These are phyloP conservation scores for Hanleya hanleyi DNA, from an alignment of 2,888 invertebrate species.

Conservation along the genomic window DNA sequence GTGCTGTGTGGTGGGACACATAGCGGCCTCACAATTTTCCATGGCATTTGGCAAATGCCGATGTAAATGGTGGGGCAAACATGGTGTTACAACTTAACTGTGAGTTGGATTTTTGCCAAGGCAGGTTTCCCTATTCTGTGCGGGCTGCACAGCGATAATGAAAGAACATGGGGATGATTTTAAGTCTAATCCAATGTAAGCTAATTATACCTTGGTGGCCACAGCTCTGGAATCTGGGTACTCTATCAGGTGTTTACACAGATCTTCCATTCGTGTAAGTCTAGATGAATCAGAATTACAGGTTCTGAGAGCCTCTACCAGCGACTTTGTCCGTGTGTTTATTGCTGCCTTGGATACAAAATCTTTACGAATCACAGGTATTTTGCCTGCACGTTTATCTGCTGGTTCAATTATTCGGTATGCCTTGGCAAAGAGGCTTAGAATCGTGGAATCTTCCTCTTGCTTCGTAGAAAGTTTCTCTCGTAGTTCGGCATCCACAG, in stretches of 20 bases:
- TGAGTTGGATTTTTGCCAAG: no score
- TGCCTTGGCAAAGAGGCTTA: neutral
- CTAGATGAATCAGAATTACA: constrained; percentile 74
- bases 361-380: constrained; percentile 42
- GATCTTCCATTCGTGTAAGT: constrained; percentile 80
- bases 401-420: neutral
- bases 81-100: no score
- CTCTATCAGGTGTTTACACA: constrained; percentile 82
- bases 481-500: no score
- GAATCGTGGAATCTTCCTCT: neutral
- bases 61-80: no score
- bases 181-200: no score
- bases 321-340: constrained; percentile 50
- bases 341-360: constrained; percentile 48
- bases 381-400: constrained; percentile 27
- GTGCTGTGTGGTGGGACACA: no score
- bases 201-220: constrained; percentile 82
- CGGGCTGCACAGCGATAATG: no score
- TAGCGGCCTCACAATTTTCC: no score
- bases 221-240: constrained; percentile 84
- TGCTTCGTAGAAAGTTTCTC: no score
- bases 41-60: no score
- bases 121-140: no score
- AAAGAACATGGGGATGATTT: no score
- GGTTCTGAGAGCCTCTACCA: constrained; percentile 48